phyloP scores from a whole-genome alignment of 2,113 vertebrate genomes.

The Xenopus laevis region DNA sequence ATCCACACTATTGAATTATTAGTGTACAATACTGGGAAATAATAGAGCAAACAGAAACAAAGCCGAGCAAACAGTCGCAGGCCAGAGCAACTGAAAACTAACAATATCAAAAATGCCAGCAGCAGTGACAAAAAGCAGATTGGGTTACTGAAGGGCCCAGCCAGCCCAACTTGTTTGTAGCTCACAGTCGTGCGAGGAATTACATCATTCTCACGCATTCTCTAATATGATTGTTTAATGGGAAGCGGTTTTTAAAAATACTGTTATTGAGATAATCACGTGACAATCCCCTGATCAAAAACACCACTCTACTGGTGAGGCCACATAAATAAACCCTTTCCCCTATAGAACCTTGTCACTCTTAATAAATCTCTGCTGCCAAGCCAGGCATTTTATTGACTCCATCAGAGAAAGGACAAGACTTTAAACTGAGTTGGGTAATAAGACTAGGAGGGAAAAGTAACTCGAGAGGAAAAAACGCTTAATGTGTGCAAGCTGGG shows the following conservation, averaged over 20 bases:
- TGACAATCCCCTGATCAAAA: neutral
- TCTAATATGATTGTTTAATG: neutral
- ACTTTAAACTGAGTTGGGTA: neutral
- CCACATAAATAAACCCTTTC: neutral
- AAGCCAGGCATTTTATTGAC: neutral
- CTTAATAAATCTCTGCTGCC: neutral
- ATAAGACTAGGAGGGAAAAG: neutral
- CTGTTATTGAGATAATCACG: neutral
- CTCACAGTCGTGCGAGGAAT: neutral
- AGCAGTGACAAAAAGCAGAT: neutral
- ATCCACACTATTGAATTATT: too few relatives aligned
- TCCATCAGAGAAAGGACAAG: neutral
- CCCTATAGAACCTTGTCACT: neutral
- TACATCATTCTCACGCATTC: neutral
- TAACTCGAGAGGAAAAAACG: neutral
- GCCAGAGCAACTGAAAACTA: neutral
- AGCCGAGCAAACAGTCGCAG: neutral
- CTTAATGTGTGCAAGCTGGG: too few relatives aligned
- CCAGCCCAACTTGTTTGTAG: neutral
- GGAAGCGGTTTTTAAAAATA: neutral
- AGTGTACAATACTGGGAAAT: too few relatives aligned
- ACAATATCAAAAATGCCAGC: neutral
- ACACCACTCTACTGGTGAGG: too few relatives aligned
- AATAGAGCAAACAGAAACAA: too few relatives aligned
- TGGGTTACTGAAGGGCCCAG: neutral